Evolutionary conservation across 2,797 vertebrate genomes (phyloP).

Genomic region (Sternotherus odoratus): DNA sequence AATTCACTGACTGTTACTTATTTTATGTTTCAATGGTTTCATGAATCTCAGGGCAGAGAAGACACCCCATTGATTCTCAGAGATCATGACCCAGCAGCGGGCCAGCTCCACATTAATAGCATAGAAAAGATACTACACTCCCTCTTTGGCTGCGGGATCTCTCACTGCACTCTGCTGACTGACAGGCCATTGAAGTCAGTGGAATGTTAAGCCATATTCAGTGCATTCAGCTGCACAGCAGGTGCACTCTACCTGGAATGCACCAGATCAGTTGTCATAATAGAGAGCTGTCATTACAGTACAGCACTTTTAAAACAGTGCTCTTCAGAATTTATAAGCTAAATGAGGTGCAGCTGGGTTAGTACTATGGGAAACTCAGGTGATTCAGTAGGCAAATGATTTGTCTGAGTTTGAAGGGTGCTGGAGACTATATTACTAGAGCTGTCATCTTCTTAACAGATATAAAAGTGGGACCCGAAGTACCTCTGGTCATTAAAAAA

Average conservation of each 20-base stretch:
- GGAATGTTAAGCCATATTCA: background rate
- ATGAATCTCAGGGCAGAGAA: background rate
- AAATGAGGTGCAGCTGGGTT: background rate
- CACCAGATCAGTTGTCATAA: background rate
- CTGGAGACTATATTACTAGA: background rate
- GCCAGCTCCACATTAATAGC: background rate
- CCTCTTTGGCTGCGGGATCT: background rate
- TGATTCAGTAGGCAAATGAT: background rate
- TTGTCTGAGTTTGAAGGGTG: background rate
- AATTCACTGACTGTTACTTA: accelerated
- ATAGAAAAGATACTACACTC: background rate
- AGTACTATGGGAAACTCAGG: background rate
- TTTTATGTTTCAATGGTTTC: background rate
- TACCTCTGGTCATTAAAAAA: background rate
- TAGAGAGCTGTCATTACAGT: background rate
- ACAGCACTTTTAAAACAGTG: background rate
- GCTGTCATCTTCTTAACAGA: background rate
- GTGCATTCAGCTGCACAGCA: background rate
- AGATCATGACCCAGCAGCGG: background rate
- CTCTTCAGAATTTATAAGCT: background rate
- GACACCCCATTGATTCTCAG: background rate
- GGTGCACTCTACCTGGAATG: background rate
- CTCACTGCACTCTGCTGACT: background rate
- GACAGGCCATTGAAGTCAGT: background rate
- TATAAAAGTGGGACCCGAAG: background rate